Evolutionary conservation across 2,113 vertebrate genomes (phyloP).

Genomic region (Abramis brama): DNA sequence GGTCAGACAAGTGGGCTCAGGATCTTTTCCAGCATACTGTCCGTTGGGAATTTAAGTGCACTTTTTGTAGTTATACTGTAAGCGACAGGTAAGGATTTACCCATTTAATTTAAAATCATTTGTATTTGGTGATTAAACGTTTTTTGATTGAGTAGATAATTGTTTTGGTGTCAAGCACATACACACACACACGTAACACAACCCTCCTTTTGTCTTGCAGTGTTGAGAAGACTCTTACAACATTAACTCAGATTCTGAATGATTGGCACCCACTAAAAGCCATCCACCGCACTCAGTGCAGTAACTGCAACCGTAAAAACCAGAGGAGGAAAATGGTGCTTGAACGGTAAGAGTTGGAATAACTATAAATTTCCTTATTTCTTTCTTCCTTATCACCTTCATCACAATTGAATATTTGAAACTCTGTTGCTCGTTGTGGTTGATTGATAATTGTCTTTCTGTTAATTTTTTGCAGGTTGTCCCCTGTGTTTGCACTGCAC

Average conservation of each 20-base stretch:
- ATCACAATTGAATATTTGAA: not conserved
- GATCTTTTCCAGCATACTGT: conserved; percentile 81
- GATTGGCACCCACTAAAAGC: conserved; percentile 89
- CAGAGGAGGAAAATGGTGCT: conserved; percentile 84
- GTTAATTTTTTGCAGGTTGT: conserved; percentile 72
- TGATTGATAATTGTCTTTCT: not conserved
- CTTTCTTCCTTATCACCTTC: no score
- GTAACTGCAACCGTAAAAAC: conserved; percentile 75
- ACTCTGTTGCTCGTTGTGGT: not conserved
- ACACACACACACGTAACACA: not conserved
- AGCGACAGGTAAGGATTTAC: conserved; percentile 73
- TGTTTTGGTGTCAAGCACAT: not conserved
- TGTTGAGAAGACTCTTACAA: conserved; percentile 79
- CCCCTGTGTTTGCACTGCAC: conserved; percentile 84
- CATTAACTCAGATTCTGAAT: conserved; percentile 80
- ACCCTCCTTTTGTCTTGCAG: conserved; percentile 60
- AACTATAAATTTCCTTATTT: not conserved
- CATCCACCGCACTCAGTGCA: conserved; percentile 80
- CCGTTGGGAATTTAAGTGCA: conserved; percentile 85
- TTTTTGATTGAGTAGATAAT: not conserved
- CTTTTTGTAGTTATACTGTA: conserved; percentile 76
- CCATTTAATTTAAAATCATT: not conserved
- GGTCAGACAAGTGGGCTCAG: conserved; percentile 75
- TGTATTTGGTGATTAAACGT: not conserved
- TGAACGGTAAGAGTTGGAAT: conserved; percentile 76